A percentile compares a stretch with the other conserved stretches of the same genome.
Conservation (phyloP, 2,797 vertebrate species). For the Oryzias sinensis region DNA sequence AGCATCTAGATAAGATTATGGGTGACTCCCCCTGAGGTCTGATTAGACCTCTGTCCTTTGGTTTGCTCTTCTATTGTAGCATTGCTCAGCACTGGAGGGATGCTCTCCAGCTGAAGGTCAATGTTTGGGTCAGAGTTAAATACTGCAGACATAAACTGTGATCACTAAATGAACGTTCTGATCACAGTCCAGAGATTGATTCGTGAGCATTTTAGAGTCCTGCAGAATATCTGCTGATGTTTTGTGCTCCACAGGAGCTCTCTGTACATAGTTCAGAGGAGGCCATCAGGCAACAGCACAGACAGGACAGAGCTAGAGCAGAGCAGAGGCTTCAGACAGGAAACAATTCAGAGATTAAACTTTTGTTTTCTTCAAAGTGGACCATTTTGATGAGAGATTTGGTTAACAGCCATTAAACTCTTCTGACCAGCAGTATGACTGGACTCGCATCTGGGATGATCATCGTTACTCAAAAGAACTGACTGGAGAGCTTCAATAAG, state of each 20-base stretch:
- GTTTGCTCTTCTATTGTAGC: not conserved
- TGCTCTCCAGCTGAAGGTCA: conserved; percentile 6
- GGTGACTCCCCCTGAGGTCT: too few relatives aligned
- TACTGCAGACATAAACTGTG: conserved; percentile 9
- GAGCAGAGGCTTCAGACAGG: too few relatives aligned
- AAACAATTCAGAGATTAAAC: too few relatives aligned
- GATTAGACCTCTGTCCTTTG: not conserved
- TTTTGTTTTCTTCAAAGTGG: too few relatives aligned
- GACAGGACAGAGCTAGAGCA: too few relatives aligned
- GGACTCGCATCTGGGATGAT: too few relatives aligned
- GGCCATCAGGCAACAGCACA: too few relatives aligned
- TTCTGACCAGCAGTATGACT: not conserved
- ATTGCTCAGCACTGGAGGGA: not conserved
- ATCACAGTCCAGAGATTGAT: not conserved
- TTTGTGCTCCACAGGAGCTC: too few relatives aligned
- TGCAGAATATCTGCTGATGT: not conserved
- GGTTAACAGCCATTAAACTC: not conserved
- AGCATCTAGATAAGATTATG: not conserved
- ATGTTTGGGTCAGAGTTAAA: conserved; percentile 23
- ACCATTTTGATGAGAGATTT: too few relatives aligned
- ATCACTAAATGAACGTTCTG: conserved; percentile 10
- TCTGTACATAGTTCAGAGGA: too few relatives aligned
- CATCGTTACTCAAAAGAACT: too few relatives aligned
- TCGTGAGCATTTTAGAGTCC: not conserved
- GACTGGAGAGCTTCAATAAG: too few relatives aligned